Percentiles rank a stretch among this genome's conserved stretches.
phyloP scores from a whole-genome alignment of 2,113 vertebrate genomes.

The Dendropsophus ebraccatus region DNA sequence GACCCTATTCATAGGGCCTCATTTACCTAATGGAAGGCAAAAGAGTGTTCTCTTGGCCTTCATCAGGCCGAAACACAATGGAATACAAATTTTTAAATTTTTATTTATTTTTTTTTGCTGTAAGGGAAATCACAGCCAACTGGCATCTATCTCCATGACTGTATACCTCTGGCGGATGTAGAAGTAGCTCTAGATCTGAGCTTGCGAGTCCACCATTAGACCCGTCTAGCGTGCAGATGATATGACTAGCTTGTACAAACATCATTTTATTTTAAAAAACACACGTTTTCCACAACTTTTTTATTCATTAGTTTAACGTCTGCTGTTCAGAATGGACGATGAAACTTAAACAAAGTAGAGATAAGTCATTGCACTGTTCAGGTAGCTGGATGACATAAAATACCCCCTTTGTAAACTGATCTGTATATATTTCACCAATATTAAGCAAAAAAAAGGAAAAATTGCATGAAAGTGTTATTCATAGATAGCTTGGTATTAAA shows the following conservation, averaged over 20 bases:
- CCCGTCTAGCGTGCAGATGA: background rate
- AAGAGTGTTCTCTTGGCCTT: no score
- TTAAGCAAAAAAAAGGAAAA: no score
- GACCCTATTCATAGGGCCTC: no score
- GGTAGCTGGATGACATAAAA: background rate
- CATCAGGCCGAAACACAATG: no score
- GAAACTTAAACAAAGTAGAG: background rate
- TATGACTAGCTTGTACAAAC: background rate
- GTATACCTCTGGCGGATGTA: no score
- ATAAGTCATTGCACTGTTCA: constrained; percentile 1
- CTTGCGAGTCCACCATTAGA: background rate
- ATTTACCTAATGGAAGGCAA: no score
- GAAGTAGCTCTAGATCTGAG: background rate
- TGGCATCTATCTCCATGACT: no score
- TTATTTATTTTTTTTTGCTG: no score
- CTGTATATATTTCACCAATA: no score
- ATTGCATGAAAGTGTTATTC: background rate
- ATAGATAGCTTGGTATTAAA: background rate
- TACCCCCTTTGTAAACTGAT: no score
- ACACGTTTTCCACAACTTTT: background rate
- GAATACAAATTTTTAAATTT: no score
- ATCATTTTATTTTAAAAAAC: background rate
- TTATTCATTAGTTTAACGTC: background rate
- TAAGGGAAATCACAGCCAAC: no score
- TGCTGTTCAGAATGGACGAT: background rate